phyloP scores from a whole-genome alignment of 2,888 invertebrate species.

The Rhorus exstirpatorius region DNA sequence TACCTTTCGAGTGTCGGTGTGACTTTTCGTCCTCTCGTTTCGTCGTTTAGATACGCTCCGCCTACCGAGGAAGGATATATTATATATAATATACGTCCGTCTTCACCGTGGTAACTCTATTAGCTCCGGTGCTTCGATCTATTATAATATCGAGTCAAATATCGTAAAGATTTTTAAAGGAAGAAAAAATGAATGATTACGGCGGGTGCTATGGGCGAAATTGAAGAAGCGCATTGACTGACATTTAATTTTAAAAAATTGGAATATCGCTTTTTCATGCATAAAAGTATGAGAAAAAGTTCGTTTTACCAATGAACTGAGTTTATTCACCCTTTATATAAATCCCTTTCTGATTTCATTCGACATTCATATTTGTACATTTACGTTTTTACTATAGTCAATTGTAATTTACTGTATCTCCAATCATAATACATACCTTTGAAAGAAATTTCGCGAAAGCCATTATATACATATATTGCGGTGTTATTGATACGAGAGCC shows the following conservation, averaged over 20 bases:
- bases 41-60: conserved; percentile 63
- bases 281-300: too few relatives aligned
- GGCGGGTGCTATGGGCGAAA: neutral
- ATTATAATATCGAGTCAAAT: conserved; percentile 5
- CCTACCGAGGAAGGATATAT: conserved; percentile 50
- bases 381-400: neutral
- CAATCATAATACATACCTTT: conserved; percentile 40
- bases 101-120: conserved; percentile 28
- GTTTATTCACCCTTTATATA: too few relatives aligned
- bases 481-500: conserved; percentile 37
- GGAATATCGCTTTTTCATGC: too few relatives aligned
- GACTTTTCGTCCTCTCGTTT: conserved; percentile 57
- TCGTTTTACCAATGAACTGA: too few relatives aligned
- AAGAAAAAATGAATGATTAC: neutral
- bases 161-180: neutral
- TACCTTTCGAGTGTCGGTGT: conserved; percentile 50
- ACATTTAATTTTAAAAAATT: too few relatives aligned
- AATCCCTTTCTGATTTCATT: too few relatives aligned
- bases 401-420: conserved; percentile 37
- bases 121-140: conserved; percentile 17
- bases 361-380: neutral
- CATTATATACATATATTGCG: neutral
- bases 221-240: too few relatives aligned
- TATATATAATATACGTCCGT: conserved; percentile 19
- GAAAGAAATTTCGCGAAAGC: conserved; percentile 44